Conservation (phyloP, 2,797 vertebrate genomes). For the Psittacula echo region DNA sequence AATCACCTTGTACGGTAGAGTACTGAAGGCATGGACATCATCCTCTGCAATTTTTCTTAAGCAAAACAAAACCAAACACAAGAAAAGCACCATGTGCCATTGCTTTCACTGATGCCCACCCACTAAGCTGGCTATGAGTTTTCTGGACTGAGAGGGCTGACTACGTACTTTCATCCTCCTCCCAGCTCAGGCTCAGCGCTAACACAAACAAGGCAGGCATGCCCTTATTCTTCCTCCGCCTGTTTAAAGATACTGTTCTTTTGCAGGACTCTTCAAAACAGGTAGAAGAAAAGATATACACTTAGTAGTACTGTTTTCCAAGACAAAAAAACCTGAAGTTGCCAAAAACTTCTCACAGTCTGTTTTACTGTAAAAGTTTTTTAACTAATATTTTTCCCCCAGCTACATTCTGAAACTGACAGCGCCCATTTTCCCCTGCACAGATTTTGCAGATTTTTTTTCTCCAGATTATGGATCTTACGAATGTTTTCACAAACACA, state of each 20-base stretch:
- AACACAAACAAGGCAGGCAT: conserved; percentile 12
- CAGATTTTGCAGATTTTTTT: neutral
- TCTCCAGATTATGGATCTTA: neutral
- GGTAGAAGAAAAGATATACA: neutral
- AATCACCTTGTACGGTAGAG: neutral
- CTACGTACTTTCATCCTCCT: neutral
- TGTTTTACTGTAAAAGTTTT: neutral
- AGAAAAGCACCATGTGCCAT: neutral
- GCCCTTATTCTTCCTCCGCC: neutral
- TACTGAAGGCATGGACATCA: neutral
- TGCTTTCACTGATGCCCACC: conserved; percentile 30
- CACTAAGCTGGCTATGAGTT: conserved; percentile 13
- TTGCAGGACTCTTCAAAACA: neutral
- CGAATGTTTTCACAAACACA: neutral
- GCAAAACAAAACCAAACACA: neutral
- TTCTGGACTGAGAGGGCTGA: neutral
- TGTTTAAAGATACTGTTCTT: neutral
- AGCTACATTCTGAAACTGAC: neutral
- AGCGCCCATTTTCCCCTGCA: neutral
- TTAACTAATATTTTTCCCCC: neutral
- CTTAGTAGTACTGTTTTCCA: neutral
- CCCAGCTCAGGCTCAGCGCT: neutral
- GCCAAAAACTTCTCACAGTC: neutral
- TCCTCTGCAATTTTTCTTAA: neutral
- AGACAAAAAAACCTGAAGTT: neutral